These are phyloP conservation scores for Cheilosia vulpina DNA, from an alignment of 2,888 invertebrate species.

Conservation along the genomic window DNA sequence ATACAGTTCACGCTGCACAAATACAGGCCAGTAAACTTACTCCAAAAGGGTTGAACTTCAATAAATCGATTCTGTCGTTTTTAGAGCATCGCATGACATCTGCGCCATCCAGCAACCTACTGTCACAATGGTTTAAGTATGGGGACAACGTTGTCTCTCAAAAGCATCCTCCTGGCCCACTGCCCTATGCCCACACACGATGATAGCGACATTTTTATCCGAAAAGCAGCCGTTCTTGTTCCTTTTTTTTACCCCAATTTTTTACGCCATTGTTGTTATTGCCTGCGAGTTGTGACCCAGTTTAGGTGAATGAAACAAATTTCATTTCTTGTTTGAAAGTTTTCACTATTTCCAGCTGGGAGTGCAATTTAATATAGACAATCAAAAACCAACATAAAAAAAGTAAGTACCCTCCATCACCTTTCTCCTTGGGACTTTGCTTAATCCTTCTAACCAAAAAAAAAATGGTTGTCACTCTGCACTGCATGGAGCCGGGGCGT, in stretches of 20 bases:
- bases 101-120: slow-evolving; percentile 13
- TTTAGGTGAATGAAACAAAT: slow-evolving; percentile 45
- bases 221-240: slow-evolving; percentile 27
- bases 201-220: slow-evolving; percentile 51
- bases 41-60: slow-evolving; percentile 49
- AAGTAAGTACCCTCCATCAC: background rate
- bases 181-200: slow-evolving; percentile 13
- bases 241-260: slow-evolving; percentile 11
- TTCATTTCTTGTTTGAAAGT: slow-evolving; percentile 58
- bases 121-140: slow-evolving; percentile 27
- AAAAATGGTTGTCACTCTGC: slow-evolving; percentile 29
- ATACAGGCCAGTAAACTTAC: slow-evolving; percentile 28
- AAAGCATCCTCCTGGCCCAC: background rate
- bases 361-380: slow-evolving; percentile 31
- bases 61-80: slow-evolving; percentile 62
- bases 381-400: slow-evolving; percentile 1
- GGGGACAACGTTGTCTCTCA: slow-evolving; percentile 14
- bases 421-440: slow-evolving; percentile 16
- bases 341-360: slow-evolving; percentile 41
- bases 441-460: slow-evolving; percentile 24
- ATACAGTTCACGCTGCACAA: slow-evolving; percentile 29
- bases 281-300: slow-evolving; percentile 62
- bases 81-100: slow-evolving; percentile 43
- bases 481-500: background rate
- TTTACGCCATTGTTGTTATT: slow-evolving; percentile 27